Evolutionary conservation across 2,888 invertebrate genomes (phyloP), one percentile per base, ranked within the genome.

Genomic region (Azorinus chamasolen): DNA sequence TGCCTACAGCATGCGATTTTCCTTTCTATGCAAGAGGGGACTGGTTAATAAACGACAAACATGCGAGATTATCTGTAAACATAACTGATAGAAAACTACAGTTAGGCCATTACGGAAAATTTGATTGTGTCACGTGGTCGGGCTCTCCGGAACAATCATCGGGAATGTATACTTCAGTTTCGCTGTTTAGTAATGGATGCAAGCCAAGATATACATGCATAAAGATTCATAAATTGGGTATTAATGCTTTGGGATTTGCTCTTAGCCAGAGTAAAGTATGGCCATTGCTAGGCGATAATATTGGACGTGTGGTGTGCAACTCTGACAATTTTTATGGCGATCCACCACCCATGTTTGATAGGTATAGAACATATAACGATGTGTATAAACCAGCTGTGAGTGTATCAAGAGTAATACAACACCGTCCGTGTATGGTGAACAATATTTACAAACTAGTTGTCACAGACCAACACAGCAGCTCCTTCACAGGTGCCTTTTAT

Each of bases 151-250:
- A 71, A 2, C 66, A 76, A 22, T 70, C 70, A 53, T 68, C 82
- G 1, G 68, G 80, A 48, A 77, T 80, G 50, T 90, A 80, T 71
- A 86, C 88, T 16, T 83, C 88, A 0, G 73, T 88, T 22, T 87
- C 89, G 12, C 55, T 84, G 22, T 88, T 84, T 55, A 64, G 69
- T 45, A 89, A 90, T 62, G 89, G 90, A 6, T 90, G 90, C 59
- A 69, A 88, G n/a, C 90, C 90, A 6, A 63, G 89, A 12, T 88
- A 85, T 63, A 86, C 88, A 8, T 90, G 90, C 61, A n/a, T 89
- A 16, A 63, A 80, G 43, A 73, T 90, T n/a, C 73, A 76, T 25
- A 63, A 80, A n/a, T 65, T 86, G 0, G 78, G 74, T 0, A 84
- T 83, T 1, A 84, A 84, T 20, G 87, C 87, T 1, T 53, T 88